Percentiles rank a stretch among this genome's conserved stretches.
Conservation (phyloP, 2,888 invertebrate genomes). For the Lepidocyrtoides sp. region DNA sequence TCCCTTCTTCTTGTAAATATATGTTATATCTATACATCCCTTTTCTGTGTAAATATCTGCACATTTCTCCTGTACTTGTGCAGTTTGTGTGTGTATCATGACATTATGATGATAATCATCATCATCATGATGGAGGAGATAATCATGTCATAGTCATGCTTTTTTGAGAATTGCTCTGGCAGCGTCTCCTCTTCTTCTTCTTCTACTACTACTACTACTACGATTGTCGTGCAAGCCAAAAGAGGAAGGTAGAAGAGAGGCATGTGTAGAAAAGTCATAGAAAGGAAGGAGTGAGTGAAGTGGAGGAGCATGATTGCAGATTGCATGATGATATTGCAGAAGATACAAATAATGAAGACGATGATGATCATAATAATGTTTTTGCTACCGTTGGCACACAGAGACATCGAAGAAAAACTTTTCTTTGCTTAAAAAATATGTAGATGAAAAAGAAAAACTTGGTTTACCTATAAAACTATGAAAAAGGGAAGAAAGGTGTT, state of each 20-base stretch:
- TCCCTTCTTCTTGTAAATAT: neutral
- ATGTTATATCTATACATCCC: neutral
- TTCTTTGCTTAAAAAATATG: neutral
- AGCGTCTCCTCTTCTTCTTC: no score
- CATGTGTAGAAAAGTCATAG: constrained; percentile 2
- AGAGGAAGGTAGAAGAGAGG: neutral
- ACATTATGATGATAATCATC: constrained; percentile 21
- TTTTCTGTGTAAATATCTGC: constrained; percentile 51
- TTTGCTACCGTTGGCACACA: constrained; percentile 49
- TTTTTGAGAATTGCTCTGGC: constrained; percentile 44
- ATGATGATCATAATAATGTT: neutral
- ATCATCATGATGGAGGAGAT: constrained; percentile 32
- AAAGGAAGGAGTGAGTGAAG: no score
- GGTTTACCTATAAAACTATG: constrained; percentile 48
- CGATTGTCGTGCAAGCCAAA: constrained; percentile 46
- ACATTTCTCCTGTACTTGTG: constrained; percentile 46
- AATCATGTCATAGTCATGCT: constrained; percentile 69
- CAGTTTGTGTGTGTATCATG: constrained; percentile 6
- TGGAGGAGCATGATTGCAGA: constrained; percentile 56
- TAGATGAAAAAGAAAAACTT: constrained; percentile 33
- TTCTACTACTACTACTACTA: no score
- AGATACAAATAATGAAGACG: constrained; percentile 48
- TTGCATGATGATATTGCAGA: constrained; percentile 62
- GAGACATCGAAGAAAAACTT: constrained; percentile 50
- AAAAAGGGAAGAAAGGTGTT: constrained; percentile 67